Conservation (phyloP, 2,797 vertebrate genomes). For the Pseudochirops cupreus region DNA sequence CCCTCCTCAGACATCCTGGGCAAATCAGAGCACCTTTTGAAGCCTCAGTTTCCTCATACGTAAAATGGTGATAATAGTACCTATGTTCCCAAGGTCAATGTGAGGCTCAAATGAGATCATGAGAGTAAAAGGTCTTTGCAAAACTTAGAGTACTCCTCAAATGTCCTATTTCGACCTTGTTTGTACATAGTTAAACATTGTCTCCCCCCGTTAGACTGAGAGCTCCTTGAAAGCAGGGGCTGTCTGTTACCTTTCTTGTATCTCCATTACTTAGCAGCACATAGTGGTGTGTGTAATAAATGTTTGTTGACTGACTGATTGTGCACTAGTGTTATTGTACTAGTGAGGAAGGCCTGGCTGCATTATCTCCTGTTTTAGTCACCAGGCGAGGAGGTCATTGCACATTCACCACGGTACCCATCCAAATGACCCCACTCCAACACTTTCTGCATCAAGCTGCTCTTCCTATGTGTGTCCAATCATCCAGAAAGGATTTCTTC, state of each 20-base stretch:
- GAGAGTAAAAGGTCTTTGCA: not conserved
- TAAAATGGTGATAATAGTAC: not conserved
- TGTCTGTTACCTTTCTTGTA: not conserved
- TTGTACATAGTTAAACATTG: not conserved
- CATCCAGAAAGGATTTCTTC: conserved; percentile 2
- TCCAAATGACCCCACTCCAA: not conserved
- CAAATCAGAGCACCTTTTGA: not conserved
- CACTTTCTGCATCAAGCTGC: not conserved
- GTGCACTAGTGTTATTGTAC: not conserved
- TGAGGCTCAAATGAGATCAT: not conserved
- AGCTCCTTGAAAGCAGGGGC: not conserved
- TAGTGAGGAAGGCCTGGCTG: not conserved
- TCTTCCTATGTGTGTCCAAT: not conserved
- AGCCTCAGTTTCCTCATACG: not conserved
- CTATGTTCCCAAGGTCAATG: not conserved
- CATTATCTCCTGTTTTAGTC: not conserved
- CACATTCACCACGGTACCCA: not conserved
- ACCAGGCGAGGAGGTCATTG: not conserved
- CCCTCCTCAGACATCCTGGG: not conserved
- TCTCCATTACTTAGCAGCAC: not conserved
- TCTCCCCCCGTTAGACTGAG: not conserved
- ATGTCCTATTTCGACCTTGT: not conserved
- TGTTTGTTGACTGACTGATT: not conserved
- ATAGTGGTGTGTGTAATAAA: not conserved
- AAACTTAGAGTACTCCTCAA: not conserved